Evolutionary conservation across 2,888 invertebrate genomes (phyloP), one percentile per base, ranked within the genome.

Genomic region (Heliconius sara): DNA sequence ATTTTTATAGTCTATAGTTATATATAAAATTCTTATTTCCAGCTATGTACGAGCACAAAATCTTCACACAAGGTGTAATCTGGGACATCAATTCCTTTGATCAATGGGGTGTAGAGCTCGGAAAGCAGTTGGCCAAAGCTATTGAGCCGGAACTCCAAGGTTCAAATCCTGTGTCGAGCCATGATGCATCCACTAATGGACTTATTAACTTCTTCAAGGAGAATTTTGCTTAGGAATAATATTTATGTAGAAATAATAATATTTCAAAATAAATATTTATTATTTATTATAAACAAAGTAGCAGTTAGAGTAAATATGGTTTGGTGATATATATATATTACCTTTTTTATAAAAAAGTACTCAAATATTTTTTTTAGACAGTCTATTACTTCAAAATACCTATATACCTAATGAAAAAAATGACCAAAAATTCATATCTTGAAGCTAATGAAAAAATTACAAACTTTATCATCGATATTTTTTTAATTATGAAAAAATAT

Each of bases 81-180:
- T 99, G 99, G 99, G 98, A 99, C 93, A 99, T 99, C 90, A 99
- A 99, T 93, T 99, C 99, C 0, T 99, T 98, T 92, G 99, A 99
- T 95, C 99, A 99, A 90, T 99, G 99, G 99, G 99, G 99, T 60
- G 99, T 99, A 76, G 99, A 99, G 92, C 96, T 99, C 85, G 99
- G 99, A 77, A 99, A 99, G 91, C 99, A 99, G 90, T 94, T 99
- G 85, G 99, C 99, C 1, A 99, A 99, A 94, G 98, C 97, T n/a
- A 99, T 99, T 85, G 99, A 99, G 90, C 98, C 99, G 0, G 99
- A 99, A 91, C 94, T 99, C 71, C 96, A 96, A 81, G 96, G 96
- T 87, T 93, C 94, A 39, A 96, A 94, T 66, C 96, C 96, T 0
- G 96, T 98, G 22, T 95, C 96, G 39, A 96, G 96, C 67, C 99